Conservation (phyloP, 2,797 vertebrate genomes). For the Phataginus tricuspis region DNA sequence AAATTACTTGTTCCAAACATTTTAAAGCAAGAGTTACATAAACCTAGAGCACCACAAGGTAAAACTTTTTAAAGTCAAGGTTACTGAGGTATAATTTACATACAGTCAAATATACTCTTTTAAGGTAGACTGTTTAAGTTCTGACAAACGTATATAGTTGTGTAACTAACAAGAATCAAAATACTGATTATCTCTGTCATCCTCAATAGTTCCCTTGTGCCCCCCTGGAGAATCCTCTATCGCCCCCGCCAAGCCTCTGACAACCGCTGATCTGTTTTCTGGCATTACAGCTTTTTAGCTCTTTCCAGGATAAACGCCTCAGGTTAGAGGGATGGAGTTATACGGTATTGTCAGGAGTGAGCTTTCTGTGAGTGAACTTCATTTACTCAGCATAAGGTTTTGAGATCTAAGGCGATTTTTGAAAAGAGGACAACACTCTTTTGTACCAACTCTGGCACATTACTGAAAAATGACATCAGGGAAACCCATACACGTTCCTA, state of each 20-base stretch:
- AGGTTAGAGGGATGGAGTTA: neutral
- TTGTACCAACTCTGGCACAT: neutral
- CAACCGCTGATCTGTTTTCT: neutral
- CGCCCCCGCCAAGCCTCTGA: neutral
- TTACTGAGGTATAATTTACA: conserved; percentile 2
- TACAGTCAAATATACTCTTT: neutral
- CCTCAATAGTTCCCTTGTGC: neutral
- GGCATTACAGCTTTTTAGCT: neutral
- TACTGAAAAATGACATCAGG: neutral
- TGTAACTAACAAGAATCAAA: neutral
- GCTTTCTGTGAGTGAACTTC: neutral
- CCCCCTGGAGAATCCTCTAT: neutral
- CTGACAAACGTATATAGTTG: neutral
- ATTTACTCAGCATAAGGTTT: neutral
- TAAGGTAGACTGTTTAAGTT: neutral
- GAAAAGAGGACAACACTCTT: neutral
- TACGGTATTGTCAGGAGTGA: neutral
- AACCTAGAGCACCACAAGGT: neutral
- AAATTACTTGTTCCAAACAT: neutral
- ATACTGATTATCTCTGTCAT: neutral
- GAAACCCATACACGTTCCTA: neutral
- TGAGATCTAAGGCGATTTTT: conserved; percentile 19
- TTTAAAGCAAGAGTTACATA: conserved; percentile 33
- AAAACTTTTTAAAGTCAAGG: neutral
- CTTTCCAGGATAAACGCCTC: neutral